A percentile compares a stretch with the other conserved stretches of the same genome.
Conservation (phyloP, 2,113 vertebrate species). For the Oryzias javanicus region DNA sequence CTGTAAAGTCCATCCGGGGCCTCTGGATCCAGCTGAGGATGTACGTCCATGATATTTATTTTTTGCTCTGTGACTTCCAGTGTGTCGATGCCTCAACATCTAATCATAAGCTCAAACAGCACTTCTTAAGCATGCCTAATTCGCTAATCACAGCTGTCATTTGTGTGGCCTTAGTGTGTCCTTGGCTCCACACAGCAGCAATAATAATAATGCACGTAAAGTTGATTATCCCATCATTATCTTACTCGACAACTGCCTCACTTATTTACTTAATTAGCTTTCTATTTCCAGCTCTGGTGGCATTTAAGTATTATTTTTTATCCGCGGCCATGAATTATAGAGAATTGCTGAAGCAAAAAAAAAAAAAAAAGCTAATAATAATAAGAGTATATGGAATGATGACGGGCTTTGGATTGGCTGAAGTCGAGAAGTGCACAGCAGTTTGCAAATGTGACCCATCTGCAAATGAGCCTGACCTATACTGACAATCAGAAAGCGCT, state of each 20-base stretch:
- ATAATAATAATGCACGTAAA: slow-evolving; percentile 46
- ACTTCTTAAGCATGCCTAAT: slow-evolving; percentile 47
- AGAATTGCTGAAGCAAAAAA: slow-evolving; percentile 41
- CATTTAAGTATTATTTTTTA: slow-evolving; percentile 46
- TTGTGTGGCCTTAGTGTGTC: slow-evolving; percentile 19
- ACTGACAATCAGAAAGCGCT: slow-evolving; percentile 36
- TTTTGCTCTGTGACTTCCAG: slow-evolving; percentile 5
- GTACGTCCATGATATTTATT: background rate
- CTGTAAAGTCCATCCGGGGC: slow-evolving; percentile 33
- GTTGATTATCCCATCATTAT: slow-evolving; percentile 66
- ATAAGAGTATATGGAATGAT: slow-evolving; percentile 48
- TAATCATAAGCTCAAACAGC: slow-evolving; percentile 20
- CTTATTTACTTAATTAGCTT: slow-evolving; percentile 71
- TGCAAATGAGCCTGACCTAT: slow-evolving; percentile 46
- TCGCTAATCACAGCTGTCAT: slow-evolving; percentile 44
- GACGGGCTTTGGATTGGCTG: slow-evolving; percentile 18
- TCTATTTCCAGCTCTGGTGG: slow-evolving; percentile 58
- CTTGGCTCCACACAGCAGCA: slow-evolving; percentile 26
- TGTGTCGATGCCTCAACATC: slow-evolving; percentile 13
- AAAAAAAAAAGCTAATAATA: slow-evolving; percentile 58
- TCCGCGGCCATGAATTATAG: slow-evolving; percentile 66
- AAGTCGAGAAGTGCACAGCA: slow-evolving; percentile 22
- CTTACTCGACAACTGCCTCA: slow-evolving; percentile 57
- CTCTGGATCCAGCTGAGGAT: slow-evolving; percentile 13
- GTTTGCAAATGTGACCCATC: slow-evolving; percentile 16